Evolutionary conservation across 2,888 invertebrate genomes (phyloP), one percentile per base, ranked within the genome.

Genomic region (Glyphotaelius pellucidus): DNA sequence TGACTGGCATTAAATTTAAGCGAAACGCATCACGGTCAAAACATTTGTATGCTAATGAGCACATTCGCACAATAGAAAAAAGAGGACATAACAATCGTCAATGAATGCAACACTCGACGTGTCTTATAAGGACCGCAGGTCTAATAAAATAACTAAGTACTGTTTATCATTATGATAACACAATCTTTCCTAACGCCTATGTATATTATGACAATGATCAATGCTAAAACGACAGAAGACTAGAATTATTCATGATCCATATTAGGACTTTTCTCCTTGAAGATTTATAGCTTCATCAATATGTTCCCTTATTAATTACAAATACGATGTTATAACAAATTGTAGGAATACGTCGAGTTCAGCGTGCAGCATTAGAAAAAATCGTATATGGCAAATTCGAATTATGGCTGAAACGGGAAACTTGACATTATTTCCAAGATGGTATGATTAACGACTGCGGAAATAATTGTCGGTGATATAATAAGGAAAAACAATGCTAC

Each of bases 1-100:
- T 31, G 67, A 30, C 52, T 30, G 31, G 15, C 86, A 42, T 86
- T 87, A 87, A 87, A 52, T 87, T 87, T 87, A 87, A 87, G 30
- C 87, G 67, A 87, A 87, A 87, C 47, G 87, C 87, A 87, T 87
- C 87, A 47, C 30, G 87, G 87, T 52, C 87, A 87, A 7, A 67
- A 31, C 52, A 52, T 87, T 52, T 30, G 47, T 31, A 87, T 87
- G 67, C 47, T 87, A 47, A 47, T 87, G 31, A 52, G 31, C 19
- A 52, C 87, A 31, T 87, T 47, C 31, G 31, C 47, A 31, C 31
- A 87, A 87, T 30, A 67, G 87, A 19, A 87, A 15, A 86, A 87
- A 31, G 19, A 47, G n/a, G 86, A 47, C 47, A 52, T 47, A 52
- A 52, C 32, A 52, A 52, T 47, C 31, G 31, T 31, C 12, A 84